Evolutionary conservation across 2,888 invertebrate species (phyloP).

Genomic region (Trachelus iudaicus): DNA sequence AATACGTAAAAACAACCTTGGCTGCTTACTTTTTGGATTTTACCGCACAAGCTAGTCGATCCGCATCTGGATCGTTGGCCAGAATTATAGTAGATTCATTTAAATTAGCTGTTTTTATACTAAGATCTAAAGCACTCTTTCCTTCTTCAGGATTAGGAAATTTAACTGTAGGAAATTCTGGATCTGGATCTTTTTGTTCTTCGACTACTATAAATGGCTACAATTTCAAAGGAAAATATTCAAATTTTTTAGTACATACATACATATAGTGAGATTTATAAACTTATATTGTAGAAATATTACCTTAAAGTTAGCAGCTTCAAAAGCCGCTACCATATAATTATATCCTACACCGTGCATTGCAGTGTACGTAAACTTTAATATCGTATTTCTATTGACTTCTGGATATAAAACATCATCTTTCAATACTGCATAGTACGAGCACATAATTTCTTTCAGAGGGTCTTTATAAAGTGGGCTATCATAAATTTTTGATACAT

Average conservation of each 20-base stretch:
- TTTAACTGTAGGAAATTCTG: slow-evolving; percentile 96
- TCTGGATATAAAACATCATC: slow-evolving; percentile 69
- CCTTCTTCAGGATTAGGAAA: slow-evolving; percentile 99
- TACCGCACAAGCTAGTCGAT: slow-evolving; percentile 93
- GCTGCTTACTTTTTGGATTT: slow-evolving; percentile 72
- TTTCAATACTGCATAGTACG: slow-evolving; percentile 75
- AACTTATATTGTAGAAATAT: slow-evolving; percentile 20
- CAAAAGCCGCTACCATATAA: slow-evolving; percentile 81
- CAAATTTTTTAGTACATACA: slow-evolving; percentile 8
- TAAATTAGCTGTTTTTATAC: slow-evolving; percentile 81
- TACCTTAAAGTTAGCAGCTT: slow-evolving; percentile 79
- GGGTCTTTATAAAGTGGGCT: slow-evolving; percentile 77
- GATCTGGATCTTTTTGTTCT: slow-evolving; percentile 89
- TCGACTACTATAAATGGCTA: slow-evolving; percentile 75
- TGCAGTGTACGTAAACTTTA: slow-evolving; percentile 89
- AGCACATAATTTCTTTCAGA: slow-evolving; percentile 72
- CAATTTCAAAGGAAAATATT: slow-evolving; percentile 17
- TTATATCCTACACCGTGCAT: slow-evolving; percentile 97
- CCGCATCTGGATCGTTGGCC: slow-evolving; percentile 99
- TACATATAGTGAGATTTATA: background rate
- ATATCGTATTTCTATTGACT: slow-evolving; percentile 69
- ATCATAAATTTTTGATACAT: slow-evolving; percentile 70
- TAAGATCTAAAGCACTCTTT: slow-evolving; percentile 79
- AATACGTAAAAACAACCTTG: background rate
- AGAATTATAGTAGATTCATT: slow-evolving; percentile 80